Evolutionary conservation across 2,113 vertebrate genomes (phyloP).

Genomic region (Gavia stellata): DNA sequence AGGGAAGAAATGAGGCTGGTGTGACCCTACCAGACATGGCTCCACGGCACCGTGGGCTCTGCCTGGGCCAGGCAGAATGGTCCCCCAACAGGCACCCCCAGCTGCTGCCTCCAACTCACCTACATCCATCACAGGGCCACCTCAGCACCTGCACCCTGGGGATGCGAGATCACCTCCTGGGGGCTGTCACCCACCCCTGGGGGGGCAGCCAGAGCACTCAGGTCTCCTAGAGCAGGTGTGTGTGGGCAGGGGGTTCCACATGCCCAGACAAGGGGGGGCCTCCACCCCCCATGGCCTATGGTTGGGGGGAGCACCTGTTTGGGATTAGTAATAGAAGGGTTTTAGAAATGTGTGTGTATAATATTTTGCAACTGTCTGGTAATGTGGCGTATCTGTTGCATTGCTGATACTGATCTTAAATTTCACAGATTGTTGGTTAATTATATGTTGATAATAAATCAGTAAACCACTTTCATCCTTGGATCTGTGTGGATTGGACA

Average conservation of each 20-base stretch:
- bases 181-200: not conserved
- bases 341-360: not conserved
- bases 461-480: not conserved
- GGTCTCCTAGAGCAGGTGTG: not conserved
- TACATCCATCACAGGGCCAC: no score
- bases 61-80: not conserved
- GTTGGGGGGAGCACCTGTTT: accelerated
- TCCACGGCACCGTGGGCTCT: not conserved
- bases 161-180: accelerated
- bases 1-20: not conserved
- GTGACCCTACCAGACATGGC: not conserved
- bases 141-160: no score
- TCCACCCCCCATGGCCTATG: accelerated
- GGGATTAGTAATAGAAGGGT: not conserved
- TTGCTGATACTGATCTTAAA: not conserved
- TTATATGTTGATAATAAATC: not conserved
- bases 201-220: not conserved
- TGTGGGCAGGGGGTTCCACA: not conserved
- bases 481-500: not conserved
- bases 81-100: accelerated
- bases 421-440: not conserved
- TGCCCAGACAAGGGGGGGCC: accelerated
- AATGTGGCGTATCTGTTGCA: not conserved
- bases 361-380: not conserved
- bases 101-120: not conserved